phyloP scores from a whole-genome alignment of 2,888 invertebrate species.

The Troglohyphantes excavatus region DNA sequence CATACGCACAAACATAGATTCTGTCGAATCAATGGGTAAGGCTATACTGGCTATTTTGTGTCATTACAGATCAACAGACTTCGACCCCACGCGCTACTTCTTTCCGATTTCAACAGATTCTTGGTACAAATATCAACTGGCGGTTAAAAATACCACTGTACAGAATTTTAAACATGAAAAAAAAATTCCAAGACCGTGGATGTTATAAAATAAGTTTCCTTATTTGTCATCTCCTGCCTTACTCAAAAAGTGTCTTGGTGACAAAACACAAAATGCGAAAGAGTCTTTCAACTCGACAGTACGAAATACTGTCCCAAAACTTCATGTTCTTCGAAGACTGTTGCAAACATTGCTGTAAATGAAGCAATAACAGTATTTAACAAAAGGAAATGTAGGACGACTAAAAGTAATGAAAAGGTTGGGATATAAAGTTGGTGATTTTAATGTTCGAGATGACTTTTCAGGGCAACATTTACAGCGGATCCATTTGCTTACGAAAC shows the following conservation, averaged over 20 bases:
- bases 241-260: not conserved
- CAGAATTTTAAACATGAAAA: not conserved
- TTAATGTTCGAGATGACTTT: no score
- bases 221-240: not conserved
- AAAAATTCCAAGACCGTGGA: not conserved
- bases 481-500: no score
- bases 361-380: not conserved
- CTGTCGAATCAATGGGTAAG: not conserved
- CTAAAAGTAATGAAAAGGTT: no score
- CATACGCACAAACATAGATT: not conserved
- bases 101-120: not conserved
- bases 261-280: not conserved
- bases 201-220: not conserved
- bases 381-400: no score
- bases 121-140: not conserved
- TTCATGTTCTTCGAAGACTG: not conserved
- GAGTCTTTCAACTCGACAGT: not conserved
- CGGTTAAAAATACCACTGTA: not conserved
- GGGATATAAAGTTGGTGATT: no score
- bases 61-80: not conserved
- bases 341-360: not conserved
- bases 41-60: constrained; percentile 1
- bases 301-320: not conserved
- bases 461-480: no score
- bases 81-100: not conserved